Evolutionary conservation across 2,888 invertebrate genomes (phyloP).

Genomic region (Lepas anatifera): DNA sequence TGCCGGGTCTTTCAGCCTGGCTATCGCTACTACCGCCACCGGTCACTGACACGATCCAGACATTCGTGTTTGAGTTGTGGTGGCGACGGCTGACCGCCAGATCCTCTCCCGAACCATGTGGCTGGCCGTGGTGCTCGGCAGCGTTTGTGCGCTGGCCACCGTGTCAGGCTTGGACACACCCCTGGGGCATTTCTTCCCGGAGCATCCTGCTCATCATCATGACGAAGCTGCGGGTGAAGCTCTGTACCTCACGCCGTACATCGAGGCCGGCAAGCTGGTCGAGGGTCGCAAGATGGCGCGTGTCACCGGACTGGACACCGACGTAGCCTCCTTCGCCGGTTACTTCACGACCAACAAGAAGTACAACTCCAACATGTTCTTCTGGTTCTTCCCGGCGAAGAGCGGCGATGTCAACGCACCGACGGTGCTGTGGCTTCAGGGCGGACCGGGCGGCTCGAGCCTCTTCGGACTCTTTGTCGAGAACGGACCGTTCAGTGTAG

Average conservation of each 20-base stretch:
- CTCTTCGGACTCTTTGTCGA: slow-evolving; percentile 69
- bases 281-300: neutral
- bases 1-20: too few species aligned
- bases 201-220: neutral
- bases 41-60: too few species aligned
- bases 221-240: slow-evolving; percentile 43
- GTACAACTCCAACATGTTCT: slow-evolving; percentile 70
- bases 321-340: slow-evolving; percentile 53
- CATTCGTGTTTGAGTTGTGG: too few species aligned
- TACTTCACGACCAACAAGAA: slow-evolving; percentile 69
- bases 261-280: slow-evolving; percentile 48
- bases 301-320: neutral
- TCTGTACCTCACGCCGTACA: slow-evolving; percentile 58
- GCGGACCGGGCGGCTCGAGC: slow-evolving; percentile 66
- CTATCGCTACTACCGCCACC: too few species aligned
- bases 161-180: neutral
- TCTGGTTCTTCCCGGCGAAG: slow-evolving; percentile 78
- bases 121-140: neutral
- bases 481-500: slow-evolving; percentile 60
- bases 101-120: too few species aligned
- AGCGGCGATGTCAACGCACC: slow-evolving; percentile 43
- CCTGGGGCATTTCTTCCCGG: neutral
- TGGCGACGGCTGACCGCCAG: too few species aligned
- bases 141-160: neutral
- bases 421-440: slow-evolving; percentile 71